Evolutionary conservation across 2,888 invertebrate genomes (phyloP).

Genomic region (Chaetoderma sp.): DNA sequence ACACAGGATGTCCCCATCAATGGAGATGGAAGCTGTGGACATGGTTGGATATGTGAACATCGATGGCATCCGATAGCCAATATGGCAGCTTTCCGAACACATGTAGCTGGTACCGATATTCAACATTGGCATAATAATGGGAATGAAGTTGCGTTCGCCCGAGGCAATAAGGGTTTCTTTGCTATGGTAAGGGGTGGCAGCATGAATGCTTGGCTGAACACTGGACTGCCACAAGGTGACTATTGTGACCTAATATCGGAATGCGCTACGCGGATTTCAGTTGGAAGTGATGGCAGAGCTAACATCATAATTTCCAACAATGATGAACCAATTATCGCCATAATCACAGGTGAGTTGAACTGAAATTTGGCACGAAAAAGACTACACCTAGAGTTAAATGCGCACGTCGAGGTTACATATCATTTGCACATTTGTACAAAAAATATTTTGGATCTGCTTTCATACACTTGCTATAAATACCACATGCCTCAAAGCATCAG

Average conservation of each 20-base stretch:
- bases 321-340: slow-evolving; percentile 57
- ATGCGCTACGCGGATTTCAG: slow-evolving; percentile 51
- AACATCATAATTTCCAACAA: slow-evolving; percentile 47
- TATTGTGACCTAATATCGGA: slow-evolving; percentile 66
- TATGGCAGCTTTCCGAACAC: slow-evolving; percentile 64
- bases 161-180: slow-evolving; percentile 64
- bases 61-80: slow-evolving; percentile 62
- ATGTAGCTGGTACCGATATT: slow-evolving; percentile 50
- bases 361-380: no score
- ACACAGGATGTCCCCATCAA: slow-evolving; percentile 59
- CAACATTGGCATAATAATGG: slow-evolving; percentile 54
- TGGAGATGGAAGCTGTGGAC: slow-evolving; percentile 54
- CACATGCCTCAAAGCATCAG: no score
- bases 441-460: no score
- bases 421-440: no score
- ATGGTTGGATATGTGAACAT: slow-evolving; percentile 67
- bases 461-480: no score
- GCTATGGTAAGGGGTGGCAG: slow-evolving; percentile 56
- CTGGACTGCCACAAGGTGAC: slow-evolving; percentile 62
- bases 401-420: no score
- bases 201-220: slow-evolving; percentile 53
- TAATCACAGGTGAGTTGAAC: slow-evolving; percentile 55
- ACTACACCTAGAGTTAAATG: no score
- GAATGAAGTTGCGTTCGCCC: slow-evolving; percentile 59
- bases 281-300: slow-evolving; percentile 53